A percentile compares a stretch with the other conserved stretches of the same genome.
Conservation (phyloP, 2,888 invertebrate species). For the Urechis unicinctus region DNA sequence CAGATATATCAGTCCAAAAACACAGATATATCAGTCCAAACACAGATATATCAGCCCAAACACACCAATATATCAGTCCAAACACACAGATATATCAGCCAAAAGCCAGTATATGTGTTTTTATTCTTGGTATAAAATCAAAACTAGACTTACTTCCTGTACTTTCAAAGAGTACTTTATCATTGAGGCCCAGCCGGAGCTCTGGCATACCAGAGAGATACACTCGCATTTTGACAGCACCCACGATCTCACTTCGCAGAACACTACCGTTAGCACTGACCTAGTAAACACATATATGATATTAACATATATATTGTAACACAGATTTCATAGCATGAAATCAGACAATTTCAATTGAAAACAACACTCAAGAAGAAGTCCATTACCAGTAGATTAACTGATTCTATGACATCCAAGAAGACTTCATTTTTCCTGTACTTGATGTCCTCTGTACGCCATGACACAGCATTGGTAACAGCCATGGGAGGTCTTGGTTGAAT, state of each 20-base stretch:
- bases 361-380: background rate
- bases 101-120: no score
- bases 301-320: constrained; percentile 1
- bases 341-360: background rate
- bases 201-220: constrained; percentile 99
- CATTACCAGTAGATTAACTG: constrained; percentile 76
- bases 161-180: constrained; percentile 93
- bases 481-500: constrained; percentile 92
- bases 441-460: constrained; percentile 96
- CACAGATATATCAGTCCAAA: background rate
- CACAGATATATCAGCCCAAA: background rate
- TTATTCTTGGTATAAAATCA: no score
- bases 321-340: no score
- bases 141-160: constrained; percentile 68
- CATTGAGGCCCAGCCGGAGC: constrained; percentile 88
- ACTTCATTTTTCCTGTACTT: constrained; percentile 99
- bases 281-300: constrained; percentile 28
- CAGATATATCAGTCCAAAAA: background rate
- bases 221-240: constrained; percentile 97
- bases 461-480: constrained; percentile 99
- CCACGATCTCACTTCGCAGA: constrained; percentile 93
- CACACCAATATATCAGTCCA: background rate
- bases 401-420: constrained; percentile 97
- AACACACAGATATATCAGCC: no score
- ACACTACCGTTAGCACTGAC: constrained; percentile 91